Base-by-base conservation (phyloP, 2,113 vertebrate genomes). In the Laticauda laticaudata region DNA sequence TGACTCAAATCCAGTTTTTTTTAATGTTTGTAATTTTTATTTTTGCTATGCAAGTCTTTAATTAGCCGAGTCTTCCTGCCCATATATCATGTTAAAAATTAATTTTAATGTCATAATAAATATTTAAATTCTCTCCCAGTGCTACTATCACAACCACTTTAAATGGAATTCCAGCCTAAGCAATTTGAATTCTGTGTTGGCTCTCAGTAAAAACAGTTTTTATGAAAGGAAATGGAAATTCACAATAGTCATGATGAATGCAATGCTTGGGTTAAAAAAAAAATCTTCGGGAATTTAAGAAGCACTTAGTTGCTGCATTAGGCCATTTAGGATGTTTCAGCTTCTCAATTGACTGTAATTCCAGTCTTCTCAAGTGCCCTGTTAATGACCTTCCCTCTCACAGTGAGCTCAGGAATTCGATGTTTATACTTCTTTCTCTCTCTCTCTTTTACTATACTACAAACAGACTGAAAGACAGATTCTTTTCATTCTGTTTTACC, bases 241-340 rank as follows among this genome's bases (percentile, higher is more conserved):
- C 96, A 96, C 95, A 97, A 97, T 97, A 92, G 95, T 96, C 95
- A 92, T 94, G 96, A 96, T 94, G 96, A 96, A 96, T 95, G 87
- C 93, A 93, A 88, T 87, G 94, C 95, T 97, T 95, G 95, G 97
- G 97, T 97, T 81, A 97, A 98, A 69, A 90, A 90, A 98, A 89
- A 89, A 56, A 98, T 98, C 97, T 98, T 98, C 97, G 97, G 98
- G 97, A 98, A 98, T 98, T 98, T 98, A 98, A 98, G 98, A 98
- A 98, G 98, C 98, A 98, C 97, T 98, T 98, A 98, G 97, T 97
- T 97, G 96, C 96, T 98, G 97, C 98, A 98, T 98, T 98, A 98
- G 97, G 96, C 98, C 98, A 98, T 98, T 98, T 98, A 98, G 97
- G 97, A 97, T 97, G 97, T 98, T 98, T 98, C 98, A 97, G 81